Evolutionary conservation across 2,797 vertebrate genomes (phyloP), one percentile per base, ranked within the genome.

Genomic region (Galagoides demidoff): DNA sequence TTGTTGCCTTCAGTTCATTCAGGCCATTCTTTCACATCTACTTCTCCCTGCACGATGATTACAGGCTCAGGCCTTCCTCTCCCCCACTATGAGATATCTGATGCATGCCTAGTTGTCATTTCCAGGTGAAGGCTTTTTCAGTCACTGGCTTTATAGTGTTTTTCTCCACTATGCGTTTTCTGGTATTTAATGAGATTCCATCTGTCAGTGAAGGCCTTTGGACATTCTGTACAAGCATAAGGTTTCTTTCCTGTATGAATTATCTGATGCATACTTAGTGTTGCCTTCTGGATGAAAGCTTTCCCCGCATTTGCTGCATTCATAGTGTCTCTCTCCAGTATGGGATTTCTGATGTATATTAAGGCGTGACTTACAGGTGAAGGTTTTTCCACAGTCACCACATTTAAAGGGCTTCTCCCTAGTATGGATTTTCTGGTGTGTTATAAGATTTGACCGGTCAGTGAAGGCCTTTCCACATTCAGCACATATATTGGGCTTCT

Each of bases 161-260:
- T 95, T 93, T 95, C 84, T 90, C 78, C 86, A 71, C 66, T 79
- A n/a, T 97, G 96, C 14, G 34, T 92, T 95, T 96, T 96, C 84
- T 93, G 86, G 34, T 97, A 94, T 82, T 96, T 96, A 83, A 93
- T 82, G 55, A 97, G 96, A 57, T 95, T 90, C 4, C 90, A 94
- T 63, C 79, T 89, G 70, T 96, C 79, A 31, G 55, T 95, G 78
- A 97, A 97, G 27, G 89, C 87, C 59, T 96, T 97, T 37, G 77
- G 94, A 89, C 94, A 97, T 55, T 96, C 77, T 29, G 77, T 94
- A 63, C 97, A 98, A 55, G 49, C 79, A 34, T 95, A 96, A 6
- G 83, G 89, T 49, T 97, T 94, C 81, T 96, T 96, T 68, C 87
- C 97, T 5, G 94, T 97, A 43, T 97, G 97, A 94, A 97, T 97